phyloP scores from a whole-genome alignment of 2,888 invertebrate genomes.

The Stomorhina lunata region DNA sequence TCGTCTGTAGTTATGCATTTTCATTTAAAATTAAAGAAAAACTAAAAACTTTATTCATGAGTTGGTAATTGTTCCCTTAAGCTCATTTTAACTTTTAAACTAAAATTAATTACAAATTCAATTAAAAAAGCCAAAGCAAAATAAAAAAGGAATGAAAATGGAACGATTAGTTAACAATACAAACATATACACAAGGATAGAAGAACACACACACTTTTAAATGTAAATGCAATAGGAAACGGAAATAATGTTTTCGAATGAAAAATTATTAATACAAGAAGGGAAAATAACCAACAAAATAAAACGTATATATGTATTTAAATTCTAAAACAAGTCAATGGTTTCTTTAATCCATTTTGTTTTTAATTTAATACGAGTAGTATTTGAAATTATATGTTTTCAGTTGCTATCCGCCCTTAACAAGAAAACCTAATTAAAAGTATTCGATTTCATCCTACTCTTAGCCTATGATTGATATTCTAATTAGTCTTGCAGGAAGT shows the following conservation, averaged over 20 bases:
- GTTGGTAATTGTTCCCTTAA: slow-evolving; percentile 46
- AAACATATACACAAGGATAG: too few relatives aligned
- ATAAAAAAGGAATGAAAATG: neutral
- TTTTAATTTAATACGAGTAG: too few relatives aligned
- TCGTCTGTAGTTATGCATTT: neutral
- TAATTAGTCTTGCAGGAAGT: too few relatives aligned
- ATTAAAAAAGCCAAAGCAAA: slow-evolving; percentile 38
- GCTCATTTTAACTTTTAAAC: slow-evolving; percentile 52
- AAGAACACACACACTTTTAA: too few relatives aligned
- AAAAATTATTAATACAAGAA: slow-evolving; percentile 6
- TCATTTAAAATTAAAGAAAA: neutral
- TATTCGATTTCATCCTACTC: too few relatives aligned
- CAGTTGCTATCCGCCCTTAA: too few relatives aligned
- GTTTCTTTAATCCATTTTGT: too few relatives aligned
- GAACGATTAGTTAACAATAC: neutral
- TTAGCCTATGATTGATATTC: too few relatives aligned
- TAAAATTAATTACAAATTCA: slow-evolving; percentile 56
- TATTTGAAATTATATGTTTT: too few relatives aligned
- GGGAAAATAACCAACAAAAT: neutral
- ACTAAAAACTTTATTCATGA: slow-evolving; percentile 27
- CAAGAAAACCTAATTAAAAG: too few relatives aligned
- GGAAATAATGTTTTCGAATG: slow-evolving; percentile 18
- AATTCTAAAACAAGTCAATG: slow-evolving; percentile 22
- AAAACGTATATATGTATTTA: neutral
- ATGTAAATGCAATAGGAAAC: slow-evolving; percentile 9